These are phyloP conservation scores for Orthosia gothica DNA, from an alignment of 2,888 invertebrate species.

Conservation along the genomic window DNA sequence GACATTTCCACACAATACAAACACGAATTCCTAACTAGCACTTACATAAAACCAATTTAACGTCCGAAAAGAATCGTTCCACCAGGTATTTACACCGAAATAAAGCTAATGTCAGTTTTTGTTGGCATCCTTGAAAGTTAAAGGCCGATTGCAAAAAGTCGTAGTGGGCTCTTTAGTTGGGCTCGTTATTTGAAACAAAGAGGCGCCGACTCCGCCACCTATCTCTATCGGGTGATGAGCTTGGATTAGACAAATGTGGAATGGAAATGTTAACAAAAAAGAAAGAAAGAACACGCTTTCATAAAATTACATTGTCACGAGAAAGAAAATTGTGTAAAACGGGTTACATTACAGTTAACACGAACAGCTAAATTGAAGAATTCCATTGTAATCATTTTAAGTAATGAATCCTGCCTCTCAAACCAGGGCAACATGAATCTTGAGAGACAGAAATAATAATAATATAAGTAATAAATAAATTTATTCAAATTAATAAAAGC, in stretches of 20 bases:
- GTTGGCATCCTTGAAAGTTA: conserved; percentile 58
- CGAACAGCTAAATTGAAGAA: too few relatives aligned
- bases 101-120: conserved; percentile 69
- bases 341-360: too few relatives aligned
- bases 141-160: conserved; percentile 80
- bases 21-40: conserved; percentile 15
- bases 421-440: too few relatives aligned
- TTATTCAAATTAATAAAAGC: too few relatives aligned
- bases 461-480: too few relatives aligned
- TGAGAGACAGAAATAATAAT: too few relatives aligned
- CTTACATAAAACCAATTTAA: conserved; percentile 36
- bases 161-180: conserved; percentile 82
- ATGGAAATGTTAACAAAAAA: conserved; percentile 3
- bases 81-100: conserved; percentile 55
- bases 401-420: too few relatives aligned
- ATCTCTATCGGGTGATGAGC: conserved; percentile 74
- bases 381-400: too few relatives aligned
- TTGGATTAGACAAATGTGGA: conserved; percentile 54
- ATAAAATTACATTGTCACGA: too few relatives aligned
- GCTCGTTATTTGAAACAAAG: conserved; percentile 85
- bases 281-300: too few relatives aligned
- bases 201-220: conserved; percentile 77
- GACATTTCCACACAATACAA: not conserved
- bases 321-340: too few relatives aligned
- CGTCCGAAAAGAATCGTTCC: conserved; percentile 29